Evolutionary conservation across 2,888 invertebrate genomes (phyloP), one percentile per base, ranked within the genome.

Genomic region (Dicyrtoma fusca): DNA sequence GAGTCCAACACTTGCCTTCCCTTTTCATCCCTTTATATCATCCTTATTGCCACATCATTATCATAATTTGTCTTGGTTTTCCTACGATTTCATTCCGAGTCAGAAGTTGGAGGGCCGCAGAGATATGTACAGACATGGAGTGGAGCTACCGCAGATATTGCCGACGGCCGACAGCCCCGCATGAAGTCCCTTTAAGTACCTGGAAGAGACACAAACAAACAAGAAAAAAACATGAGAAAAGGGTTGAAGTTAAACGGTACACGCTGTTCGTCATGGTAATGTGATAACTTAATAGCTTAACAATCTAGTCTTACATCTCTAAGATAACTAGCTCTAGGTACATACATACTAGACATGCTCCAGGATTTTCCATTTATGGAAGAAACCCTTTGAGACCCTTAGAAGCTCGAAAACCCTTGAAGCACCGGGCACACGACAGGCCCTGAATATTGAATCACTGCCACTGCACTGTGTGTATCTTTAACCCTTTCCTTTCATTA

Each of bases 181-280:
- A 34, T 34, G 34, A 34, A 34, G 34, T 34, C 21, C 53, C 14
- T 25, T 55, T 21, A 23, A 55, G 55, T 55, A 55, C 55, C 55
- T 55, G 55, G 21, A 55, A 34, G 34, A 34, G 34, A 34, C 34
- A 34, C 3, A 23, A 55, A 21, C 55, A 51, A 19, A 51, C 51
- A 51, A 51, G 1, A 51, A 55, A 23, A 55, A 55, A 14, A 34
- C 34, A 34, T 34, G 8, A 21, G 23, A 53, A 53, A 55, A 55
- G 55, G 55, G 55, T 55, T 55, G 21, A 55, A 55, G 34, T 34
- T 34, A 34, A 34, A 34, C 34, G 34, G 34, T 34, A 34, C 34
- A 34, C 8, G 34, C 8, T 34, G 34, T 34, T 5, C 4, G 34
- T 34, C 21, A n/a, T n/a, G 21, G 21, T 21, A 55, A 55, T 25